Conservation (phyloP, 2,797 vertebrate genomes). For the Nasua narica region DNA sequence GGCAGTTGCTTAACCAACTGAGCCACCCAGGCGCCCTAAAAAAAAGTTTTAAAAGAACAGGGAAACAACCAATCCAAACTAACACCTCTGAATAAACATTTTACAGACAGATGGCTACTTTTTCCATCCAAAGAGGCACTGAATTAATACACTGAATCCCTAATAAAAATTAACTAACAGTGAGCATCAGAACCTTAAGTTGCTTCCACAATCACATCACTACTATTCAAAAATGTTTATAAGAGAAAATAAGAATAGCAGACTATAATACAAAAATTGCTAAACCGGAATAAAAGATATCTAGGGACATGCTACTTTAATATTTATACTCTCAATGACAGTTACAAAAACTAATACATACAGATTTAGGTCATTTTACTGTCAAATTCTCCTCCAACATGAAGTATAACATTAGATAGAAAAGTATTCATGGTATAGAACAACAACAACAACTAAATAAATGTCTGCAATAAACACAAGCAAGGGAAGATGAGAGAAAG, state of each 20-base stretch:
- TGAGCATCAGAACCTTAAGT: background rate
- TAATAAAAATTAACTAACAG: background rate
- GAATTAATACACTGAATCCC: background rate
- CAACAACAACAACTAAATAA: background rate
- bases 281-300: background rate
- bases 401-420: background rate
- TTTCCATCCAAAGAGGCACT: background rate
- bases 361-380: background rate
- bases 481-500: background rate
- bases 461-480: background rate
- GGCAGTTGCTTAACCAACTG: too few relatives aligned
- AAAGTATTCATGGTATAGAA: background rate
- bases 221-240: background rate
- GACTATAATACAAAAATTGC: background rate
- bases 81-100: background rate
- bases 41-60: background rate
- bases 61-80: slow-evolving; percentile 1
- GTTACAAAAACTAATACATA: background rate
- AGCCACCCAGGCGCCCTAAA: too few relatives aligned
- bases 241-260: background rate
- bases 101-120: background rate
- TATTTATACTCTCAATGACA: background rate
- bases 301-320: background rate
- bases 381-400: background rate
- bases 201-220: background rate